Percentiles rank a stretch among this genome's conserved stretches.
These are phyloP conservation scores for Phyllostomus hastatus DNA, from an alignment of 2,113 vertebrate genomes.

Conservation along the genomic window DNA sequence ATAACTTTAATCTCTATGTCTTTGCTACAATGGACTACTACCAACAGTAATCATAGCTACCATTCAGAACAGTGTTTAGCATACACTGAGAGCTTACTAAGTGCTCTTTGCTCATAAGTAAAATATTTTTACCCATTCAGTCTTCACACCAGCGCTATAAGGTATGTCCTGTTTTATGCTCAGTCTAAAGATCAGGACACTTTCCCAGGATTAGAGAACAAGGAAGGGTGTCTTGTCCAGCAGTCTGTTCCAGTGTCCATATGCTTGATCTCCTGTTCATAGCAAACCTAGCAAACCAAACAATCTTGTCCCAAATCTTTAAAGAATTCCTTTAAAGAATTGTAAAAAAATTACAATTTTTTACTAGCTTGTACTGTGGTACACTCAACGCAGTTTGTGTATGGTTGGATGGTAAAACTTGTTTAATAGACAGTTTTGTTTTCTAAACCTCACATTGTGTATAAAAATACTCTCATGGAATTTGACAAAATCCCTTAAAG, in stretches of 20 bases:
- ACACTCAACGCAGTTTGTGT: background rate
- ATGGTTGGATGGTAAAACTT: background rate
- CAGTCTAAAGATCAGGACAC: background rate
- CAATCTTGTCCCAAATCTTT: background rate
- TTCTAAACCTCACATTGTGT: background rate
- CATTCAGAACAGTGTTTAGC: no score
- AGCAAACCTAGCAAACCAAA: background rate
- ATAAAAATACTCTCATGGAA: background rate
- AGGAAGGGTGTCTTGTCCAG: background rate
- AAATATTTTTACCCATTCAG: background rate
- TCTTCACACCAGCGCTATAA: background rate
- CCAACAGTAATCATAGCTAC: background rate
- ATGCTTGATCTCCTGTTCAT: background rate
- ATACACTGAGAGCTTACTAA: no score
- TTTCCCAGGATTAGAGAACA: background rate
- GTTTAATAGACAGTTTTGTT: slow-evolving; percentile 15
- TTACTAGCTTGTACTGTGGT: background rate
- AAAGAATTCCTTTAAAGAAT: background rate
- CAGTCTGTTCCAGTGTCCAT: fast-evolving
- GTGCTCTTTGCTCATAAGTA: background rate
- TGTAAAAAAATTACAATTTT: background rate
- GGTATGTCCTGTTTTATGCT: background rate
- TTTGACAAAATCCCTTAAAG: background rate
- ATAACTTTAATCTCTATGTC: background rate
- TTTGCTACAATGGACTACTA: background rate